Base-by-base conservation (phyloP, 2,113 vertebrate species). In the Apaloderma vittatum region DNA sequence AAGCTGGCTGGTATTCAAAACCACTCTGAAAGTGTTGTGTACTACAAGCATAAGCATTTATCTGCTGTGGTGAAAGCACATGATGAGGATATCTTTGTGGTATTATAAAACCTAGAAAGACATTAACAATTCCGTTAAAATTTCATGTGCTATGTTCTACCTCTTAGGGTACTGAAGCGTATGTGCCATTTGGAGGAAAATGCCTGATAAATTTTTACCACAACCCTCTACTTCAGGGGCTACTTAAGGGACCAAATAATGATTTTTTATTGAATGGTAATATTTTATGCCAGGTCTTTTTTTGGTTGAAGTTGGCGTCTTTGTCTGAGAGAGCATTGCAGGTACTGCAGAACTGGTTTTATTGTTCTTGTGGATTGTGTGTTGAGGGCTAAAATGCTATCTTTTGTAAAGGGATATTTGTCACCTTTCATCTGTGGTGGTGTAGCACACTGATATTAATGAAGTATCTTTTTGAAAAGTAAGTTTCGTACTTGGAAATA, bases 231-330 rank as follows among this genome's bases (percentile, higher is more conserved):
- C 97, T 98, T 98, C 94, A 97, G 97, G 88, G 94, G 93, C 97
- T 97, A 98, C 97, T 98, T 98, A 97, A 98, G 98, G 97, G 98
- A 98, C 94, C 91, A 93, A 97, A 94, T 98, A 98, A 97, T 93
- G 97, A 97, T 97, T 97, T 88, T 96, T 94, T 15, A 46, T 83
- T 96, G 93, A 97, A 97, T 97, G 71, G 90, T 95, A 95, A 93
- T 97, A 93, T 97, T 97, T 98, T 84, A 95, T 96, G 74, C 32
- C 85, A 52, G 45, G 22, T 76, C 59, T 71, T 58, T 82, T 58
- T 93, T 48, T 78, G 37, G 52, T 84, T 82, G 63, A 92, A 80
- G 62, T 49, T 81, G 68, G 16, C 11, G 40, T n/a, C 40, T 95
- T 97, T 97, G 27, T 93, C 80, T 94, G 55, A 73, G 93, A 94